Base-by-base conservation (phyloP, 1,140 invertebrate genomes). In the Dryas iulia region DNA sequence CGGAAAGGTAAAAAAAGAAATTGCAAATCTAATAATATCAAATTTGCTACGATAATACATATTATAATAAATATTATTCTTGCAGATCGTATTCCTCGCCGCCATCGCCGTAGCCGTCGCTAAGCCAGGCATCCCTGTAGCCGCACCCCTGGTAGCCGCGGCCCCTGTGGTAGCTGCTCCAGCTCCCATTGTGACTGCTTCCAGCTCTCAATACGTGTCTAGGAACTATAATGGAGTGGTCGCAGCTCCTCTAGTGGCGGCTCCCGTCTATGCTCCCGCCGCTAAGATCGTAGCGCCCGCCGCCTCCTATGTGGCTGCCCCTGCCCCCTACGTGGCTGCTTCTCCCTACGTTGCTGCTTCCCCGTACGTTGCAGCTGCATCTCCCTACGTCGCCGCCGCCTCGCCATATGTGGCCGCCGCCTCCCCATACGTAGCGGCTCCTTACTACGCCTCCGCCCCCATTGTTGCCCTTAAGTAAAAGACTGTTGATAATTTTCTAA, bases 181-280 rank as follows among this genome's bases (percentile, higher is more conserved):
- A 24, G 93, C 93, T 1, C 93, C 94, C 0, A 88, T 94, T 31
- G 93, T 94, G 2, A 94, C 94, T 0, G 94, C 94, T 3, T 92
- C 92, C 64, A 95, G 94, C 78, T 94, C 94, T 10, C 94, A 95
- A 82, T 93, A 94, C 24, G 77, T 95, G 56, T 87, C 94, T 4
- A 92, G 94, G 57, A 94, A 94, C 77, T 94, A 93, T 83, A 95
- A 95, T 70, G 93, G 93, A 10, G 63, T 93, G 5, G 83, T 89
- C 0, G 69, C 89, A 2, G 86, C 88, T 12, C 90, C 93, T 3
- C 83, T 90, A 7, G 83, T 90, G 4, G 83, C 86, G 11, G 77
- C 87, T n/a, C 77, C 76, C 11, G 24, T 26, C 2, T 47, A 47
- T 10, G 39, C 39, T 18, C 39, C 39, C 18, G 8, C 39, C 2